Evolutionary conservation across 2,888 invertebrate species (phyloP).

Genomic region (Augiades crinisus): DNA sequence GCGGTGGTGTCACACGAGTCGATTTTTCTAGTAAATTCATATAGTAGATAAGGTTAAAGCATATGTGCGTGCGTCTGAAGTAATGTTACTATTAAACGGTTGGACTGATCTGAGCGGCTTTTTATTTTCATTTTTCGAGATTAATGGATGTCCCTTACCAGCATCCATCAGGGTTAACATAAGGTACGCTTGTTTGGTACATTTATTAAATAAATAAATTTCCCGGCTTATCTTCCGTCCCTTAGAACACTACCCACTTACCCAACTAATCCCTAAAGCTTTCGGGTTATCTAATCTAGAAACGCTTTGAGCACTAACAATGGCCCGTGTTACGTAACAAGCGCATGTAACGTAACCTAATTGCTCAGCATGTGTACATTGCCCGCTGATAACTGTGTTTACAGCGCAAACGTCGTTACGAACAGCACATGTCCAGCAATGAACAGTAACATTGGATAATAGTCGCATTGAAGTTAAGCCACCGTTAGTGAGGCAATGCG

Average conservation of each 20-base stretch:
- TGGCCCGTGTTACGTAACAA: conserved; percentile 13
- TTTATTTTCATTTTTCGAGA: no score
- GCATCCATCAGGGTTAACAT: no score
- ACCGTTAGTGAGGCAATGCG: conserved; percentile 2
- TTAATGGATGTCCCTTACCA: no score
- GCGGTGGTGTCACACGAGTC: no score
- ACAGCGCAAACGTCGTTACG: conserved; percentile 12
- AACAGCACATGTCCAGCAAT: conserved; percentile 20
- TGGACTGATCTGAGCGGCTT: no score
- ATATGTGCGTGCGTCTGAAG: no score
- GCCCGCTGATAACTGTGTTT: conserved; percentile 17
- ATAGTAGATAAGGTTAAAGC: no score
- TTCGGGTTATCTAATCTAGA: conserved; percentile 16
- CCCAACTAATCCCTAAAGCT: conserved; percentile 16
- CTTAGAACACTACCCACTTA: conserved; percentile 12
- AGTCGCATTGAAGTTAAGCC: conserved; percentile 12
- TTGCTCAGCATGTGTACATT: conserved; percentile 14
- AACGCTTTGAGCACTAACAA: conserved; percentile 15
- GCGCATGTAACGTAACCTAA: conserved; percentile 6
- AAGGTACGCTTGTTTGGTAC: no score
- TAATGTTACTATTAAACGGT: no score
- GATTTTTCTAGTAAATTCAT: no score
- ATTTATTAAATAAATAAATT: no score
- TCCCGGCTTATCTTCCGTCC: no score
- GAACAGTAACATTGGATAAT: conserved; percentile 17